These are phyloP conservation scores for Eupelmus urozonus DNA, from an alignment of 2,888 invertebrate species.

Conservation along the genomic window DNA sequence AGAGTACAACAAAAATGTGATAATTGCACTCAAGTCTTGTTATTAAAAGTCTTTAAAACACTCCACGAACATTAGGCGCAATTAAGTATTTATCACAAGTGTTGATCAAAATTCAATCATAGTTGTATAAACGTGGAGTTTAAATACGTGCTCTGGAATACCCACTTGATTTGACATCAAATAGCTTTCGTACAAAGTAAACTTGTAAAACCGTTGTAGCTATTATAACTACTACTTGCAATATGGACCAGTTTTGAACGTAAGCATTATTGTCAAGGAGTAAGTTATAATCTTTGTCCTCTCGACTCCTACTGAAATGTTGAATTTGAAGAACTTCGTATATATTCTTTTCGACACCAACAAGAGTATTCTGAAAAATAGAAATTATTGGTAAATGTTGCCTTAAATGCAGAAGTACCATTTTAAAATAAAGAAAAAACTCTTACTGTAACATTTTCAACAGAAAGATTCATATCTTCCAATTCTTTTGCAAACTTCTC, in stretches of 20 bases:
- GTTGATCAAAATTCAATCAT: constrained; percentile 32
- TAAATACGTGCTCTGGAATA: constrained; percentile 72
- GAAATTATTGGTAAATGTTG: constrained; percentile 15
- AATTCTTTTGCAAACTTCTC: constrained; percentile 93
- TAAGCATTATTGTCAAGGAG: constrained; percentile 90
- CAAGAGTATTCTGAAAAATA: constrained; percentile 84
- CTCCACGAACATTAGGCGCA: constrained; percentile 12
- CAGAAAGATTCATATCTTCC: constrained; percentile 90
- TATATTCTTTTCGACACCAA: constrained; percentile 89
- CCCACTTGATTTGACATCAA: constrained; percentile 85
- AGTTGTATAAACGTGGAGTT: constrained; percentile 40
- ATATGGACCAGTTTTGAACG: constrained; percentile 92
- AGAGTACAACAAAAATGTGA: constrained; percentile 22
- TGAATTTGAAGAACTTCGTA: constrained; percentile 92
- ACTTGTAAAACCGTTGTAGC: constrained; percentile 89
- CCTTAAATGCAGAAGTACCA: not conserved
- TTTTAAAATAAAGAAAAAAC: constrained; percentile 17
- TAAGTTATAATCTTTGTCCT: constrained; percentile 90
- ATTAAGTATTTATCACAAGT: constrained; percentile 50
- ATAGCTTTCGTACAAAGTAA: constrained; percentile 92
- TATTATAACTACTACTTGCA: constrained; percentile 90
- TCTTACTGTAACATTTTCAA: constrained; percentile 93
- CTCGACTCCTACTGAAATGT: constrained; percentile 87
- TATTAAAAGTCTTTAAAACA: constrained; percentile 23
- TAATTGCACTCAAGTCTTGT: constrained; percentile 38